Evolutionary conservation across 2,113 vertebrate genomes (phyloP).

Genomic region (Falcunculus frontatus): DNA sequence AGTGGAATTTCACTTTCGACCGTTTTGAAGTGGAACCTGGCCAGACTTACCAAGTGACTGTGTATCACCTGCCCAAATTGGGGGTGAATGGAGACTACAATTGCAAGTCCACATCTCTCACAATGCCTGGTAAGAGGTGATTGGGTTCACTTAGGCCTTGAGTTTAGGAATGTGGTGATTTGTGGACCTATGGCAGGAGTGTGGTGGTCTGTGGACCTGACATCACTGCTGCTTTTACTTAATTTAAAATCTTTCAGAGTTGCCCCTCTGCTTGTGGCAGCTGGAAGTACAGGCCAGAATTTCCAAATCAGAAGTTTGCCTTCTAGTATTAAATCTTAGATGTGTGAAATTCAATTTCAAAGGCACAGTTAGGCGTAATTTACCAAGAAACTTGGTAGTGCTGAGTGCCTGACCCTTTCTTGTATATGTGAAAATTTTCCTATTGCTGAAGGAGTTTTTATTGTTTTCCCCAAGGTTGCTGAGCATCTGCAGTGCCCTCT

Average conservation of each 20-base stretch:
- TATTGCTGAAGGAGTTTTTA: background rate
- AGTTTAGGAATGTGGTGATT: background rate
- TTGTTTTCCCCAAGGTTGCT: background rate
- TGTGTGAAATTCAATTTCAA: background rate
- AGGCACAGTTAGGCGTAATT: background rate
- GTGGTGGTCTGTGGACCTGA: background rate
- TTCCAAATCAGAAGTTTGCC: background rate
- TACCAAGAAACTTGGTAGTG: background rate
- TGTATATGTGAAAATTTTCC: background rate
- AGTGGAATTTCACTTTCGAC: conserved; percentile 77
- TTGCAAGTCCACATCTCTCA: conserved; percentile 20
- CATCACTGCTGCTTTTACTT: background rate
- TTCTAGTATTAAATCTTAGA: background rate
- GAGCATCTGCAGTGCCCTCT: background rate
- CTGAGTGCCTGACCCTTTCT: background rate
- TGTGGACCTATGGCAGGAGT: background rate
- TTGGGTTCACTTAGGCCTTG: background rate
- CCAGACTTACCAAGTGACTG: conserved; percentile 72
- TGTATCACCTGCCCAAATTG: conserved; percentile 76
- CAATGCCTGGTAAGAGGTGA: conserved; percentile 66
- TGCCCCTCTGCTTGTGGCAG: background rate
- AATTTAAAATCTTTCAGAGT: background rate
- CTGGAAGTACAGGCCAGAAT: background rate
- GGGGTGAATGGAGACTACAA: conserved; percentile 66
- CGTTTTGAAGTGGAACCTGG: conserved; percentile 75